These are phyloP conservation scores for Microcebus tavaratra DNA, from an alignment of 2,113 vertebrate species.

Conservation along the genomic window DNA sequence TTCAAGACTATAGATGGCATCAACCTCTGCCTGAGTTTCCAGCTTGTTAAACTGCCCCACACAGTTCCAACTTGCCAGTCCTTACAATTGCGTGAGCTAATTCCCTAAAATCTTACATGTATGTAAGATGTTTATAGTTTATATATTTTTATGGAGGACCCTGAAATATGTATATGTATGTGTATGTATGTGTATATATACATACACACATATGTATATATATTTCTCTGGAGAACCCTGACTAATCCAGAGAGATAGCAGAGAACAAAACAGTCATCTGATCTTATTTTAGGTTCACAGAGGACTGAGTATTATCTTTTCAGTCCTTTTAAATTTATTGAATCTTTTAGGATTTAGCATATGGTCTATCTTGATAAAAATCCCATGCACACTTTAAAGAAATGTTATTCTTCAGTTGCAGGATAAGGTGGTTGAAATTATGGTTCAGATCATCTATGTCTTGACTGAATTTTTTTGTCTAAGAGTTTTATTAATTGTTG, in stretches of 20 bases:
- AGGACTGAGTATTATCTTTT: not conserved
- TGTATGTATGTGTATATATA: not conserved
- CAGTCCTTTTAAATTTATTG: not conserved
- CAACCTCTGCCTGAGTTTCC: not conserved
- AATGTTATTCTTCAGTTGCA: not conserved
- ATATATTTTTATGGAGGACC: not conserved
- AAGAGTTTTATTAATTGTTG: not conserved
- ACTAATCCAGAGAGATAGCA: not conserved
- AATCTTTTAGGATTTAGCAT: constrained; percentile 13
- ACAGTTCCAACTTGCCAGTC: not conserved
- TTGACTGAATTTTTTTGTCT: not conserved
- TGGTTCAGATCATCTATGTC: not conserved
- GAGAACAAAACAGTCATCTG: not conserved
- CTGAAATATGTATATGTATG: not conserved
- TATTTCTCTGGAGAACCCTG: not conserved
- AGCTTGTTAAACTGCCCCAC: not conserved
- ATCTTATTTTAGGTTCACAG: not conserved
- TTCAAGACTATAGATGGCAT: not conserved
- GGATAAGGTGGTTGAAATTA: not conserved
- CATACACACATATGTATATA: not conserved
- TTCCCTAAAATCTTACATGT: not conserved
- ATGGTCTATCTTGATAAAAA: not conserved
- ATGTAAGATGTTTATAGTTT: not conserved
- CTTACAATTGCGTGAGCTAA: not conserved
- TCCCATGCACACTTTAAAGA: not conserved